Base-by-base conservation (phyloP, 2,888 invertebrate species). In the Bembecia ichneumoniformis region DNA sequence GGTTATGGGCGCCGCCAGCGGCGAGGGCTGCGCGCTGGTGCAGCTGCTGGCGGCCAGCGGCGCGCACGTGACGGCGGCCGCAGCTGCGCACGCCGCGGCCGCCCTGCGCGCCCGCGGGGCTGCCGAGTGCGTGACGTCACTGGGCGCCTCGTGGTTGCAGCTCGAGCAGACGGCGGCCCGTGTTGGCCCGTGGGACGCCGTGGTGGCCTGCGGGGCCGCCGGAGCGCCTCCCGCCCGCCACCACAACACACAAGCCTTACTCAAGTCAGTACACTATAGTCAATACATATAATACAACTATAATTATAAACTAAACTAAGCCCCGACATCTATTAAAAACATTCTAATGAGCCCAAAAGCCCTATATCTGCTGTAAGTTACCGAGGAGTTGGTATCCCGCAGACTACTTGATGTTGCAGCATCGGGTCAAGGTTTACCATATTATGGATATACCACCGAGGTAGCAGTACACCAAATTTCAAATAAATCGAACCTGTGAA, bases 121-220 rank as follows among this genome's bases (percentile, higher is more conserved):
- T 10, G 47, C 45, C 2, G 51, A 53, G 7, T 47, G 66, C 46
- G 66, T 64, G 3, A 57, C 62, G 0, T 51, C 47, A 10, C 63
- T 62, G 11, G 44, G 44, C 35, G 54, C 35, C 14, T 64, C 70
- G 44, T 81, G 80, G 79, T 46, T 52, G 14, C 51, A 63, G n/a
- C 54, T 83, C 43, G 80, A 77, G 58, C 56, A 56, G 46, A 55
- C 58, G 14, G 80, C 75, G 28, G 54, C 56, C 1, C 63, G 68
- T 48, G 28, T 58, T 11, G 83, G 84, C 0, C 82, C 74, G 14
- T 84, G 82, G 81, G 83, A 86, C 74, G 74, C 68, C 48, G 71
- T 77, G 49, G 51, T 84, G 43, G 67, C 73, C 14, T 80, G 82
- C 58, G 51, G 58, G n/a, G 68, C 71, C 3, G 64, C 71, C 0